These are phyloP conservation scores for Lepidocolaptes lacrymiger DNA, from an alignment of 2,797 vertebrate genomes.

Conservation along the genomic window DNA sequence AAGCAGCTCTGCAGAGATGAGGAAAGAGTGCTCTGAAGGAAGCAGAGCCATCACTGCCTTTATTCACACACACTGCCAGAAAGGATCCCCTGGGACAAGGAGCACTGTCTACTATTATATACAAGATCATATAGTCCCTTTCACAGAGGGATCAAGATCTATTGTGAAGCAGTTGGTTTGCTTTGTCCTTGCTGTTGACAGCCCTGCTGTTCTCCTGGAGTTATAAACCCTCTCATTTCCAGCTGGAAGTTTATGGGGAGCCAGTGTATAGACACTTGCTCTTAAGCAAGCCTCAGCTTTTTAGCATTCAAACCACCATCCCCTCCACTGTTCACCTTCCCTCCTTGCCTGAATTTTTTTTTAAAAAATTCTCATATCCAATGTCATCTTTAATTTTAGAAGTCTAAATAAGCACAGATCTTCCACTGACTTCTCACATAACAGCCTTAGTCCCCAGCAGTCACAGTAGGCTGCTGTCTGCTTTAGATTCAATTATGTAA, in stretches of 20 bases:
- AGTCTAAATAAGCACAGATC: background rate
- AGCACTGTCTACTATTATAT: background rate
- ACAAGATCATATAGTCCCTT: background rate
- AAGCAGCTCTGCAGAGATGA: background rate
- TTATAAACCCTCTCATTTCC: background rate
- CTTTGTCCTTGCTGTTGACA: background rate
- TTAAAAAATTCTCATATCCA: background rate
- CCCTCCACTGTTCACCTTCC: background rate
- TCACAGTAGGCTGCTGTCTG: background rate
- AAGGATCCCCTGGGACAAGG: background rate
- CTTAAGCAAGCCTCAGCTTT: background rate
- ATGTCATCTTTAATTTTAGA: background rate
- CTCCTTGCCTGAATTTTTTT: background rate
- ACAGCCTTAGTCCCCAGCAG: background rate
- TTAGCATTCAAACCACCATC: background rate
- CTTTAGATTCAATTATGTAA: background rate
- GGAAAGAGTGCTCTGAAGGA: background rate
- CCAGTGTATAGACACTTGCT: background rate
- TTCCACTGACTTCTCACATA: background rate
- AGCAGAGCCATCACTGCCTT: background rate
- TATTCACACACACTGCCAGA: background rate
- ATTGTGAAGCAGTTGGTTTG: background rate
- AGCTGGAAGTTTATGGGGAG: background rate
- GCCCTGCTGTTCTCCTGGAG: background rate
- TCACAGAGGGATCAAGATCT: background rate